A percentile compares a stretch with the other conserved stretches of the same genome.
phyloP scores from a whole-genome alignment of 2,113 vertebrate species.

The Aythya baeri region DNA sequence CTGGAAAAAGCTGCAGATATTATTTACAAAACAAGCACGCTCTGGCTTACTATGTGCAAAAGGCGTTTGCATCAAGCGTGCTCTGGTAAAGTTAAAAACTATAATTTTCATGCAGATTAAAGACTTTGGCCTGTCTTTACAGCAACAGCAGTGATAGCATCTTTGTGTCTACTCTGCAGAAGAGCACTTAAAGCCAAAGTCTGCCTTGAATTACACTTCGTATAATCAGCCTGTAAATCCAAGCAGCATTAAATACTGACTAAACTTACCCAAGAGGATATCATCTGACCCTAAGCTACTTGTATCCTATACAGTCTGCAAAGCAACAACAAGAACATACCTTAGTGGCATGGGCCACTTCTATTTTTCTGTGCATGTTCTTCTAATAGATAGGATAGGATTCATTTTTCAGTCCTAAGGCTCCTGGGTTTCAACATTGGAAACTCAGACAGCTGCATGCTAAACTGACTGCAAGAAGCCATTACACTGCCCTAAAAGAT shows the following conservation, averaged over 20 bases:
- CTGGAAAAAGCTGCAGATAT: neutral
- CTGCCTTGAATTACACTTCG: neutral
- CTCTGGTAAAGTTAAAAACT: neutral
- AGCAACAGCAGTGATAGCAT: neutral
- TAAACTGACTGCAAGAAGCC: neutral
- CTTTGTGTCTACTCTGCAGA: neutral
- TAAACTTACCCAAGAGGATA: neutral
- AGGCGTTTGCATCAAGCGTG: too few species aligned
- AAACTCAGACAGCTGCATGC: rapidly evolving
- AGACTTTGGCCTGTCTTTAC: neutral
- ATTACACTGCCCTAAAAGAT: neutral
- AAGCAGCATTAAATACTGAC: neutral
- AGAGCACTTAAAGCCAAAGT: neutral
- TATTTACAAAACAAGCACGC: neutral
- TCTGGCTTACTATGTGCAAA: too few species aligned
- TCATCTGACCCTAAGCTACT: neutral
- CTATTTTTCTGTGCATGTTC: neutral
- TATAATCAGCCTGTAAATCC: neutral
- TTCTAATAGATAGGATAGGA: neutral
- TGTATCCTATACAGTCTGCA: neutral
- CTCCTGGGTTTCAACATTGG: neutral
- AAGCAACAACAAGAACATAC: neutral
- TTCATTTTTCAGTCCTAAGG: neutral
- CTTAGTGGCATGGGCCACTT: neutral
- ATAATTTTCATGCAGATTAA: neutral